Conservation (phyloP, 2,113 vertebrate genomes). For the Columbina picui region DNA sequence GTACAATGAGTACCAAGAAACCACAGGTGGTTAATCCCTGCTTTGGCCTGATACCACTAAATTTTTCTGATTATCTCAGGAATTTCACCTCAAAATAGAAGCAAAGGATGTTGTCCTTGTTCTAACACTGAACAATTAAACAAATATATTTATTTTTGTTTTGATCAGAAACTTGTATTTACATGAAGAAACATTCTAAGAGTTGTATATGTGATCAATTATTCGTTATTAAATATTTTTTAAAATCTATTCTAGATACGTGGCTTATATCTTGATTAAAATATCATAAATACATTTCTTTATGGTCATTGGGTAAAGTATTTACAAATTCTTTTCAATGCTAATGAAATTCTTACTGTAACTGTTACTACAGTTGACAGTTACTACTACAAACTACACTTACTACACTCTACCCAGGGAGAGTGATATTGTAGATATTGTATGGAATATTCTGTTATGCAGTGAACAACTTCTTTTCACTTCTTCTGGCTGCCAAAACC, state of each 20-base stretch:
- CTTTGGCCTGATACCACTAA: neutral
- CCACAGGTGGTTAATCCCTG: neutral
- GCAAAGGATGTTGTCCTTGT: neutral
- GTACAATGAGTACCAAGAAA: neutral
- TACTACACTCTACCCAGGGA: fast-evolving
- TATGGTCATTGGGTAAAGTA: neutral
- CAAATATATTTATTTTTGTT: neutral
- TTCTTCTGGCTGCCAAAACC: neutral
- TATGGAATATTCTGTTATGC: neutral
- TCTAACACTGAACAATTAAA: neutral
- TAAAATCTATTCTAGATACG: neutral
- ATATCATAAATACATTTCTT: neutral
- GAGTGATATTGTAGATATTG: neutral
- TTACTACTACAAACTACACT: no score
- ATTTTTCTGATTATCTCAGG: neutral
- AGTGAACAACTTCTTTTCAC: neutral
- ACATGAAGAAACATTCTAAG: neutral
- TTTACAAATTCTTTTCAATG: neutral
- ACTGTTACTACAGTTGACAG: neutral
- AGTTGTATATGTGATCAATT: neutral
- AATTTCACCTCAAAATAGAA: neutral
- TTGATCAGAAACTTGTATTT: neutral
- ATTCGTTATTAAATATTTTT: neutral
- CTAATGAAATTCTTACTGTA: neutral
- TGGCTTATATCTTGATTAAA: neutral